These are phyloP conservation scores for Omphaloscelis lunosa DNA, from an alignment of 2,888 invertebrate genomes.

Conservation along the genomic window DNA sequence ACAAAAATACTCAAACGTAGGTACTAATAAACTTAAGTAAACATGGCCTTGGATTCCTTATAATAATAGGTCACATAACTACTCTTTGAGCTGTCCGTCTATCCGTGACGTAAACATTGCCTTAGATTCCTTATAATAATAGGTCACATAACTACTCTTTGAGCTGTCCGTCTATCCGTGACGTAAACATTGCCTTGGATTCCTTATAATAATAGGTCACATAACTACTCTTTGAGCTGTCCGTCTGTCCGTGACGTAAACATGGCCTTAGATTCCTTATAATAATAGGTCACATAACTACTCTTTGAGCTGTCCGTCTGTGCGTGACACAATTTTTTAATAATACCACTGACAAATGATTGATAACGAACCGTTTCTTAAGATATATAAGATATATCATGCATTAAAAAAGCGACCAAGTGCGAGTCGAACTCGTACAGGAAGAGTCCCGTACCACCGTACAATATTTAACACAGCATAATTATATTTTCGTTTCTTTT, in stretches of 20 bases:
- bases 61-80: slow-evolving; percentile 63
- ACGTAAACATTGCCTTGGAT: no score
- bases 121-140: no score
- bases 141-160: slow-evolving; percentile 70
- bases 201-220: no score
- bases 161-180: slow-evolving; percentile 73
- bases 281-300: slow-evolving; percentile 64
- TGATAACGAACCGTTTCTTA: slow-evolving; percentile 75
- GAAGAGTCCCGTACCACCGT: background rate
- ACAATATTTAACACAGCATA: no score
- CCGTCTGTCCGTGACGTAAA: slow-evolving; percentile 70
- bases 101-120: no score
- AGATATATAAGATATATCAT: slow-evolving; percentile 61
- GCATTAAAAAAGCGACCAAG: slow-evolving; percentile 45
- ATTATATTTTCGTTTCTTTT: background rate
- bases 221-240: slow-evolving; percentile 74
- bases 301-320: slow-evolving; percentile 73
- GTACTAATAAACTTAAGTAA: slow-evolving; percentile 11
- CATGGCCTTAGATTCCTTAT: slow-evolving; percentile 24
- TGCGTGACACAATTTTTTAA: slow-evolving; percentile 71
- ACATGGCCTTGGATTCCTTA: slow-evolving; percentile 25
- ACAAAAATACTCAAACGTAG: slow-evolving; percentile 8
- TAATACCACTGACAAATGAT: slow-evolving; percentile 71
- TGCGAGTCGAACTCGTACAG: no score
- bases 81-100: slow-evolving; percentile 75